These are phyloP conservation scores for Ateles fusciceps DNA, from an alignment of 2,797 vertebrate species.

Conservation along the genomic window DNA sequence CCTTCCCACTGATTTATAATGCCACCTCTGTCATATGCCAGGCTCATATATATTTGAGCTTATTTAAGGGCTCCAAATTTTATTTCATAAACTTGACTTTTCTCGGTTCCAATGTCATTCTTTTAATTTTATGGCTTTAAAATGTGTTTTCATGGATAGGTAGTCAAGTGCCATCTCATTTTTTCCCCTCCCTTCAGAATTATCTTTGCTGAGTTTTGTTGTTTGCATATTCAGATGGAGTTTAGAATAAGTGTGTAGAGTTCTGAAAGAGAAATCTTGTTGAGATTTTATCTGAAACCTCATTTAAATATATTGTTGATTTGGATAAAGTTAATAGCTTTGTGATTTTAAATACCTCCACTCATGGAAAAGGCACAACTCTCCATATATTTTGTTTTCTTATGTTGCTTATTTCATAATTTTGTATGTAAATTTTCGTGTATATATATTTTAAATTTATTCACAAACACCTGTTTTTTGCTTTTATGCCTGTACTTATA, in stretches of 20 bases:
- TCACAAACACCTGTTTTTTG: neutral
- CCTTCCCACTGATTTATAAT: neutral
- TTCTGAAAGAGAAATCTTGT: neutral
- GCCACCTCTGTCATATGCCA: neutral
- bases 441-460: neutral
- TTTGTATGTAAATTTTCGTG: neutral
- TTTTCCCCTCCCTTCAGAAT: neutral
- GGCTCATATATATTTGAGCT: neutral
- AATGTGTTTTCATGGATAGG: neutral
- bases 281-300: conserved; percentile 2
- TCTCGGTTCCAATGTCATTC: neutral
- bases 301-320: neutral
- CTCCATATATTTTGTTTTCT: neutral
- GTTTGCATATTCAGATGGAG: neutral
- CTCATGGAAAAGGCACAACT: neutral
- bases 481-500: neutral
- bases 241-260: neutral
- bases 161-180: neutral
- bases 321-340: neutral
- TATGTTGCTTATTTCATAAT: neutral
- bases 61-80: neutral
- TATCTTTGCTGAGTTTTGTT: neutral
- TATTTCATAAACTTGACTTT: neutral
- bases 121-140: neutral
- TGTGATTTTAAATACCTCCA: neutral